Percentiles rank a stretch among this genome's conserved stretches.
Evolutionary conservation across 2,113 vertebrate species (phyloP).

Genomic region (Rhizomys pruinosus): DNA sequence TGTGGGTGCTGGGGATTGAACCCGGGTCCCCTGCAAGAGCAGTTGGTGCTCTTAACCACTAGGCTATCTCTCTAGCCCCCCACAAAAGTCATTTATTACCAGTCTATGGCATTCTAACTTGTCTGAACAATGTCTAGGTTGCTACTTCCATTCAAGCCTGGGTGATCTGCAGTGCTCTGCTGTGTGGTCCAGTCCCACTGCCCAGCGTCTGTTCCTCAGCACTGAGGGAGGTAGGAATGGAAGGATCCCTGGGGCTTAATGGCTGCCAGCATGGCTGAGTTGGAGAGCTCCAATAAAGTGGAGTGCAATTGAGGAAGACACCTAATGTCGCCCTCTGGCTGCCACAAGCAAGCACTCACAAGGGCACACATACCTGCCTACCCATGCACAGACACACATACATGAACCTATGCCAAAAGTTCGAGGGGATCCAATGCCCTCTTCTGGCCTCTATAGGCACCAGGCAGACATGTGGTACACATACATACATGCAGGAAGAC

Average conservation of each 20-base stretch:
- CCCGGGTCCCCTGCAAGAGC: too few species aligned
- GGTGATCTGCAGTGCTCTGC: not conserved
- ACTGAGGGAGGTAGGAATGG: too few species aligned
- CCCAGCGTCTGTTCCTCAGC: not conserved
- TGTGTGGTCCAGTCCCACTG: not conserved
- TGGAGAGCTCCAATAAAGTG: not conserved
- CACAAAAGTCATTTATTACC: not conserved
- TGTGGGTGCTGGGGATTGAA: too few species aligned
- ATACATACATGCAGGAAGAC: too few species aligned
- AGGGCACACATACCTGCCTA: not conserved
- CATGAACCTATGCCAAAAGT: too few species aligned
- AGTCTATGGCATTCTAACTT: not conserved
- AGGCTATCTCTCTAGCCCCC: too few species aligned
- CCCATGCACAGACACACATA: not conserved
- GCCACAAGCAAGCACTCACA: not conserved
- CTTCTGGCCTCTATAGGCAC: too few species aligned
- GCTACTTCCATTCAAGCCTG: not conserved
- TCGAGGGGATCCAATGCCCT: too few species aligned
- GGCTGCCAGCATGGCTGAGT: not conserved
- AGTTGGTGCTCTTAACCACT: too few species aligned
- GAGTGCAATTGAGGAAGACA: not conserved
- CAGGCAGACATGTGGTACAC: too few species aligned
- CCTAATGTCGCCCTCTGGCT: not conserved
- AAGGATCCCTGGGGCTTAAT: not conserved
- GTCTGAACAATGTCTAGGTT: not conserved